phyloP scores from a whole-genome alignment of 2,888 invertebrate genomes.

The Netelia virgata region DNA sequence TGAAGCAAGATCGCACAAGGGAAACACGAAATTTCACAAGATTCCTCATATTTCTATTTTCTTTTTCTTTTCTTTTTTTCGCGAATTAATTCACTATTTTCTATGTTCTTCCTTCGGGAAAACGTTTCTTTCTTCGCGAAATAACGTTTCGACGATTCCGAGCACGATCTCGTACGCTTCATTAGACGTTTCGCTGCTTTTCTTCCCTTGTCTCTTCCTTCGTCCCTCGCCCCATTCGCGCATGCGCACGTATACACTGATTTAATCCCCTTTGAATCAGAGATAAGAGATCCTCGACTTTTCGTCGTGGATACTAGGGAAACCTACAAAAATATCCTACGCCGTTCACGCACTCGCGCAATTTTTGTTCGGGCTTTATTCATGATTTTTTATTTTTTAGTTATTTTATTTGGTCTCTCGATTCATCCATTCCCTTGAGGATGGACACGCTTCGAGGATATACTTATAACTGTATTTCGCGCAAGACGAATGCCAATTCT shows the following conservation, averaged over 20 bases:
- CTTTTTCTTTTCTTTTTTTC: not conserved
- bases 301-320: constrained; percentile 17
- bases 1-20: too few species aligned
- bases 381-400: not conserved
- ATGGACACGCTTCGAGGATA: not conserved
- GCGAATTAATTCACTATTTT: not conserved
- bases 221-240: not conserved
- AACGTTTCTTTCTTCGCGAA: constrained; percentile 41
- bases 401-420: not conserved
- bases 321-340: not conserved
- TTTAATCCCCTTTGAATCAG: constrained; percentile 54
- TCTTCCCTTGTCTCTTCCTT: constrained; percentile 1
- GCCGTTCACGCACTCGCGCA: constrained; percentile 2
- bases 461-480: not conserved
- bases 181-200: constrained; percentile 50
- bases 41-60: not conserved
- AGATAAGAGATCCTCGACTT: constrained; percentile 37
- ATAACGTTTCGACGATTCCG: constrained; percentile 51
- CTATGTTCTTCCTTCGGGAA: constrained; percentile 3
- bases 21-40: not conserved
- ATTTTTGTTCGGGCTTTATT: not conserved
- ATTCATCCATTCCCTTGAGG: constrained; percentile 28
- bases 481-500: constrained; percentile 43
- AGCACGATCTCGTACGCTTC: constrained; percentile 63
- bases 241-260: constrained; percentile 16